Conservation (phyloP, 1,140 invertebrate genomes). For the Lepidurus apus region DNA sequence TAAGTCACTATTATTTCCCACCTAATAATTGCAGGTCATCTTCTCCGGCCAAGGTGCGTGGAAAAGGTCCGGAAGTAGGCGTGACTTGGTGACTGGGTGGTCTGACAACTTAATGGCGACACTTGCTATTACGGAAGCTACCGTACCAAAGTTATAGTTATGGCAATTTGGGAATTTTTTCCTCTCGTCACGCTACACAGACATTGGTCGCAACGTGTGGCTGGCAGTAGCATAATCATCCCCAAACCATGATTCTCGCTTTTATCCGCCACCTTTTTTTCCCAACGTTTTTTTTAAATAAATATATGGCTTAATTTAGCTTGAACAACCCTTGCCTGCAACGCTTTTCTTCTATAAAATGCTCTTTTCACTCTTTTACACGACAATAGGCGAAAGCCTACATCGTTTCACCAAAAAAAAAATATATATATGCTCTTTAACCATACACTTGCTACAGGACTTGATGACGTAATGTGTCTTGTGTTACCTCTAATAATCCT, state of each 20-base stretch:
- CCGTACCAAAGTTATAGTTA: background rate
- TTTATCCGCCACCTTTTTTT: too few relatives aligned
- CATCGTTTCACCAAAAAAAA: too few relatives aligned
- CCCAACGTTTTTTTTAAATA: too few relatives aligned
- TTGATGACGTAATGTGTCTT: too few relatives aligned
- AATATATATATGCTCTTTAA: too few relatives aligned
- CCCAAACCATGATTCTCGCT: background rate
- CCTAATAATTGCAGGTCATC: background rate
- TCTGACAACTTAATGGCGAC: slow-evolving; percentile 15
- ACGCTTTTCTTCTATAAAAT: too few relatives aligned
- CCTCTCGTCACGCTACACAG: background rate
- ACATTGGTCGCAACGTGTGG: background rate
- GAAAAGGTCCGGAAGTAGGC: background rate
- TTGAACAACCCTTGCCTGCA: too few relatives aligned
- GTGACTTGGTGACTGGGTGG: slow-evolving; percentile 11
- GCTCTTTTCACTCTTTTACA: too few relatives aligned
- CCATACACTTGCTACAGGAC: too few relatives aligned
- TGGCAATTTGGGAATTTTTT: background rate
- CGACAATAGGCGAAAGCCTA: too few relatives aligned
- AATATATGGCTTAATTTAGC: too few relatives aligned
- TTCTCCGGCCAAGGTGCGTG: background rate
- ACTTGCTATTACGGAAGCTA: background rate
- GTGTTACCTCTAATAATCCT: too few relatives aligned
- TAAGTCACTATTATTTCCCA: background rate
- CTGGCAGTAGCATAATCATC: background rate